Conservation (phyloP, 2,888 invertebrate genomes). For the Rhopalosiphum nymphaeae region DNA sequence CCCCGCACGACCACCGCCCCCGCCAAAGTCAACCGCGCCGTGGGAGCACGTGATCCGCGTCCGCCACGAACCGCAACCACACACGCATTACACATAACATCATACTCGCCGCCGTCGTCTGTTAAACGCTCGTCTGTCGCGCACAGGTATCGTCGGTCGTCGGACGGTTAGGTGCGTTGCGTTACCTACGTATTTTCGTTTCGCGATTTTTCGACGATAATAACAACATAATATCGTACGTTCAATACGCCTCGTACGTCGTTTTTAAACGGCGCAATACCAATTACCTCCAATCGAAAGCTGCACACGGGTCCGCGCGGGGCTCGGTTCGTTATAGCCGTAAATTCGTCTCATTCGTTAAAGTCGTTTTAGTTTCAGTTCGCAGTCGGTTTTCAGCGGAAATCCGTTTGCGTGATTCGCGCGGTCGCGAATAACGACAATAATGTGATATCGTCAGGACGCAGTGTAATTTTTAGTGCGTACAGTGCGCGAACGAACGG, state of each 20-base stretch:
- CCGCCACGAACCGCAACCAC: slow-evolving; percentile 33
- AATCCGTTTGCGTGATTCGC: too few species aligned
- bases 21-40: neutral
- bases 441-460: too few species aligned
- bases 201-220: neutral
- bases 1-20: slow-evolving; percentile 7
- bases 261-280: neutral
- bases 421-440: too few species aligned
- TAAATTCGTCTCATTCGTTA: too few species aligned
- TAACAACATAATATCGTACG: too few species aligned
- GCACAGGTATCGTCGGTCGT: slow-evolving; percentile 42
- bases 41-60: slow-evolving; percentile 59
- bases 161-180: neutral
- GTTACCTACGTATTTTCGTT: neutral
- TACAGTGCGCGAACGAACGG: neutral
- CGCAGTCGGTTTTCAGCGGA: neutral
- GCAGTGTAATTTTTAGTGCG: too few species aligned
- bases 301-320: neutral
- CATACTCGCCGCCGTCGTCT: neutral
- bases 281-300: neutral
- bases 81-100: neutral
- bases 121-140: slow-evolving; percentile 20
- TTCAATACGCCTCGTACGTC: too few species aligned
- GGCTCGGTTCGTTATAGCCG: neutral
- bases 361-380: neutral